Evolutionary conservation across 2,888 invertebrate genomes (phyloP), one percentile per base, ranked within the genome.

Genomic region (Melinopterus prodromus): DNA sequence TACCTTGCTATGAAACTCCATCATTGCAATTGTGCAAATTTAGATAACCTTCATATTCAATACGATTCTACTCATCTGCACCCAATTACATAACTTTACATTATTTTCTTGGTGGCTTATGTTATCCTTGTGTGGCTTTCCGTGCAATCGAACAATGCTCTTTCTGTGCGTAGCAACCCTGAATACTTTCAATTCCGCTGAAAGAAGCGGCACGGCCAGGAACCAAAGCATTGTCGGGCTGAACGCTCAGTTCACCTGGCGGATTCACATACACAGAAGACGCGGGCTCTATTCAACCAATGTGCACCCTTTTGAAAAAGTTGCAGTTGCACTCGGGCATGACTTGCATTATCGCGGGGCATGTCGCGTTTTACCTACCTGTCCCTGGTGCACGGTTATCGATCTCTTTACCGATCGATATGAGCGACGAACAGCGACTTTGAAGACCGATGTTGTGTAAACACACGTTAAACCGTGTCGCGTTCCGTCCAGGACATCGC

Each of bases 261-360:
- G 72, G 71, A 80, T 81, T 82, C 80, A 81, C 78, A 71, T 76
- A 79, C 53, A 53, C 53, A 53, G 53, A 53, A 53, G 53, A 53
- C 53, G 9, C 53, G 53, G 53, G 53, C 53, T 53, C 53, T 53
- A 53, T 53, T 53, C 53, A 53, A 7, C 53, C 53, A 2, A 53
- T 53, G 53, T 53, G 53, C 5, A 53, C 53, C 70, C 77, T 77
- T 78, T 79, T 81, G 80, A 70, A 77, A 80, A 80, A 78, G 81
- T 77, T 78, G 82, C 81, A 82, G 80, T 82, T 82, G 81, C 80
- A 82, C 53, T 9, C 77, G 75, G 81, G 38, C 77, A 81, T 82
- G 82, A 80, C 82, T 82, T 81, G 81, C 81, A 81, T 71, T 80
- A 82, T 82, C 81, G 26, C 35, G 82, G 78, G 83, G 78, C 80